Percentiles rank a stretch among this genome's conserved stretches.
phyloP scores from a whole-genome alignment of 1,140 invertebrate genomes.

The Drosophila guanche region DNA sequence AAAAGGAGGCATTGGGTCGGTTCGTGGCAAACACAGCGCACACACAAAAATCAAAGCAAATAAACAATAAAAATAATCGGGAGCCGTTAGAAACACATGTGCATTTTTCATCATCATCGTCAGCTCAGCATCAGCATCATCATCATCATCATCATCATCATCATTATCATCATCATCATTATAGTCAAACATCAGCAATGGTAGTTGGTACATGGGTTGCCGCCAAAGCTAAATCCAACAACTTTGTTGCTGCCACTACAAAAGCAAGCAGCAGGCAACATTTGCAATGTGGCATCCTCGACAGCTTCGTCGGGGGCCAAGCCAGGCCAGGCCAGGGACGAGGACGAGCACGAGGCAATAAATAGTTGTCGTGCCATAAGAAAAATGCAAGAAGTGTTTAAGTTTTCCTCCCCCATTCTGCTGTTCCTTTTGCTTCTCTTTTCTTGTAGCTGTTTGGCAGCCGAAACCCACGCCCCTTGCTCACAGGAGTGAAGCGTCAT shows the following conservation, averaged over 20 bases:
- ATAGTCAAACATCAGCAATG: conserved; percentile 24
- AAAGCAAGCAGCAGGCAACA: conserved; percentile 36
- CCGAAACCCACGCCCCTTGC: conserved; percentile 27
- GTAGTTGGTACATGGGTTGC: conserved; percentile 16
- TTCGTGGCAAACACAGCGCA: conserved; percentile 44
- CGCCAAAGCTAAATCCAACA: conserved; percentile 52
- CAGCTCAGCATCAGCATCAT: conserved; percentile 39
- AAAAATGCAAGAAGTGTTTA: conserved; percentile 80
- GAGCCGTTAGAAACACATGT: conserved; percentile 76
- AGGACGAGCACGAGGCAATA: conserved; percentile 59
- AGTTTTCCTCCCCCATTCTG: conserved; percentile 36
- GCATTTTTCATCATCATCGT: conserved; percentile 77
- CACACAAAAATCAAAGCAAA: conserved; percentile 75
- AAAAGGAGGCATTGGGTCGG: conserved; percentile 7
- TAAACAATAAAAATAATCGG: conserved; percentile 82
- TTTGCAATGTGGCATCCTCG: conserved; percentile 13
- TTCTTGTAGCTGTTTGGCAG: conserved; percentile 40
- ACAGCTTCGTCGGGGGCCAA: conserved; percentile 47
- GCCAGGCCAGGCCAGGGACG: background rate
- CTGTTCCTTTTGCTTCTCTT: background rate
- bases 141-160: conserved; percentile 73
- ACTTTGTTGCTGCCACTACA: conserved; percentile 67
- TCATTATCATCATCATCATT: conserved; percentile 5
- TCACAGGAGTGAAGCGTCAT: conserved; percentile 49
- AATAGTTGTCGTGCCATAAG: conserved; percentile 79